These are phyloP conservation scores for Baccha elongata DNA, from an alignment of 2,888 invertebrate species.

Conservation along the genomic window DNA sequence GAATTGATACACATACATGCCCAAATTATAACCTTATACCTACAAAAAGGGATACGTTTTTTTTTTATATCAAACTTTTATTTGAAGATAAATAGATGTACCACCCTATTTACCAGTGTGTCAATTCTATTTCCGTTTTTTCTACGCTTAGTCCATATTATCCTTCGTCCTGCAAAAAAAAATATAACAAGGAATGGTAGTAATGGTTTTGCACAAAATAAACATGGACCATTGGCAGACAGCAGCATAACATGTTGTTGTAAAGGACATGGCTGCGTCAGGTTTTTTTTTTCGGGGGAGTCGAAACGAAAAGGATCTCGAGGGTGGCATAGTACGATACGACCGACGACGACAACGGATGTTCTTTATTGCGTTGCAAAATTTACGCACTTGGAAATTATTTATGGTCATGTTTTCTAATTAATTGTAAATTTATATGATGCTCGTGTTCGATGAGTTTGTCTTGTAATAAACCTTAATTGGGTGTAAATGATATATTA, in stretches of 20 bases:
- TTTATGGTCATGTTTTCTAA: constrained; percentile 75
- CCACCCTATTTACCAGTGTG: constrained; percentile 56
- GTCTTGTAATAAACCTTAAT: constrained; percentile 73
- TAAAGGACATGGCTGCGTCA: constrained; percentile 44
- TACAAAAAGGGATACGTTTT: constrained; percentile 55
- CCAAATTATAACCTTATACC: constrained; percentile 35
- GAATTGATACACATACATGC: constrained; percentile 2
- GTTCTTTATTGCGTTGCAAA: constrained; percentile 75
- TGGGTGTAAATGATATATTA: constrained; percentile 74
- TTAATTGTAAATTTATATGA: constrained; percentile 75
- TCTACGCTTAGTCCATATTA: constrained; percentile 60
- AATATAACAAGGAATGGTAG: constrained; percentile 13
- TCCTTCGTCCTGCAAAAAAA: constrained; percentile 39
- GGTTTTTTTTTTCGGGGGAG: constrained; percentile 25
- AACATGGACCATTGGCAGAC: constrained; percentile 33
- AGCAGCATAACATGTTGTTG: constrained; percentile 15
- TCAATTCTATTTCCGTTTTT: constrained; percentile 70
- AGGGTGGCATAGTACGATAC: constrained; percentile 46
- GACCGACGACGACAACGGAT: constrained; percentile 59
- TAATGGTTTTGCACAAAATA: constrained; percentile 60
- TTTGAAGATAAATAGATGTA: constrained; percentile 70
- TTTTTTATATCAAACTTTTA: constrained; percentile 43
- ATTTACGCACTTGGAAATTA: constrained; percentile 74
- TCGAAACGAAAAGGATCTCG: constrained; percentile 27
- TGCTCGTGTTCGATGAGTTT: constrained; percentile 71